Percentiles rank a stretch among this genome's conserved stretches.
These are phyloP conservation scores for Pachymerium ferrugineum DNA, from an alignment of 2,888 invertebrate genomes.

Conservation along the genomic window DNA sequence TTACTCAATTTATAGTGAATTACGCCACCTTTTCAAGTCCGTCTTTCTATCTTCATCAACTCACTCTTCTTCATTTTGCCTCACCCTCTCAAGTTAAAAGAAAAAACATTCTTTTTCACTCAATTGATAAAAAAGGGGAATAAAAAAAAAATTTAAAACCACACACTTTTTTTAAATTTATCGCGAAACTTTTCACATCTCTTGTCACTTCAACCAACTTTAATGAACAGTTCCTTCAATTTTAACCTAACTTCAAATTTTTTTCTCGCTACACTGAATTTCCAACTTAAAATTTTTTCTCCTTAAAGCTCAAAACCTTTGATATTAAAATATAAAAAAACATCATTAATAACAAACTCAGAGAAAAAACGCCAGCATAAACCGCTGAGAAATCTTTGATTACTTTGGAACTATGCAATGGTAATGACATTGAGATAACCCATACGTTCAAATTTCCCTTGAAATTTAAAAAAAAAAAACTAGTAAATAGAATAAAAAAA, in stretches of 20 bases:
- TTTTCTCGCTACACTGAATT: not conserved
- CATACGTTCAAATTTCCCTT: too few species aligned
- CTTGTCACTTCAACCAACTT: not conserved
- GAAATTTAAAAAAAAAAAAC: not conserved
- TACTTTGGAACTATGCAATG: too few species aligned
- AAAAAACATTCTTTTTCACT: not conserved
- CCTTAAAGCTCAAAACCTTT: too few species aligned
- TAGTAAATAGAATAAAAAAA: too few species aligned
- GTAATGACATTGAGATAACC: too few species aligned
- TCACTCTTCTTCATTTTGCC: not conserved
- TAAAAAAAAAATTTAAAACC: not conserved
- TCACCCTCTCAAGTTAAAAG: not conserved
- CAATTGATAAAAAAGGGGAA: slow-evolving; percentile 7
- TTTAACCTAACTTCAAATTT: not conserved
- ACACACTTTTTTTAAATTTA: not conserved
- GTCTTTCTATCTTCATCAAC: not conserved
- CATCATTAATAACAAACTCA: too few species aligned
- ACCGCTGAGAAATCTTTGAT: too few species aligned
- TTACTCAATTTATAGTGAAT: not conserved
- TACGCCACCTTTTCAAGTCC: not conserved
- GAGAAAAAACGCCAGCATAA: too few species aligned
- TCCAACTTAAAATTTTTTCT: too few species aligned
- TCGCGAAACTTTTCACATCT: not conserved
- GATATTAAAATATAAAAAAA: too few species aligned
- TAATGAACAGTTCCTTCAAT: not conserved